phyloP scores from a whole-genome alignment of 2,797 vertebrate species.

The Holocentrus rufus region DNA sequence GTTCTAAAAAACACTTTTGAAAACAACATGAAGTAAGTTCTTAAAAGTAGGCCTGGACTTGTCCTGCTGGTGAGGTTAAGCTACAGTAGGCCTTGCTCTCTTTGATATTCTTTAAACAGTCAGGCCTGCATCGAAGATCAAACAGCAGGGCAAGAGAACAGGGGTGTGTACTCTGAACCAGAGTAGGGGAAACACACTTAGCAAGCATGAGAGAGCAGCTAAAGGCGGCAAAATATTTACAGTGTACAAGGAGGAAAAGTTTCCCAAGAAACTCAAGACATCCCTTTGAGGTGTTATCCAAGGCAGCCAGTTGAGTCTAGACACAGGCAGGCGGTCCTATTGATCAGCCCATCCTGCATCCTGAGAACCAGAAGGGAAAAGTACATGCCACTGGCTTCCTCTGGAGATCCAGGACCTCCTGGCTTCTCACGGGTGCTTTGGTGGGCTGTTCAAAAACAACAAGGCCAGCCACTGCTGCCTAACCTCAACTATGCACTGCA shows the following conservation, averaged over 20 bases:
- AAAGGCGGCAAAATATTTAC: slow-evolving; percentile 79
- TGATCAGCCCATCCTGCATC: slow-evolving; percentile 61
- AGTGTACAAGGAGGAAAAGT: slow-evolving; percentile 68
- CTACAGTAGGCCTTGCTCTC: slow-evolving; percentile 25
- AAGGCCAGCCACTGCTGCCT: slow-evolving; percentile 43
- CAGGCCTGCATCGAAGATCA: slow-evolving; percentile 69
- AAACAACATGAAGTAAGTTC: slow-evolving; percentile 36
- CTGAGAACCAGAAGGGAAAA: slow-evolving; percentile 61
- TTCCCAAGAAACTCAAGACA: slow-evolving; percentile 76
- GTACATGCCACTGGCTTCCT: slow-evolving; percentile 51
- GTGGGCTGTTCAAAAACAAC: slow-evolving; percentile 58
- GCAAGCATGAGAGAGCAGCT: slow-evolving; percentile 64
- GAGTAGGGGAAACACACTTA: slow-evolving; percentile 59
- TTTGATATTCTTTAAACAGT: slow-evolving; percentile 55
- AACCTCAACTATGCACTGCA: slow-evolving; percentile 63
- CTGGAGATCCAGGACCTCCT: slow-evolving; percentile 57
- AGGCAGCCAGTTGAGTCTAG: slow-evolving; percentile 65
- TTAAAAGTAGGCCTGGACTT: slow-evolving; percentile 42
- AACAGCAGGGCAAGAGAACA: slow-evolving; percentile 50
- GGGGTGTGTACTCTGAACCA: slow-evolving; percentile 46
- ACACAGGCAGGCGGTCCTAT: slow-evolving; percentile 59
- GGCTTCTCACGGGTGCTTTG: slow-evolving; percentile 61
- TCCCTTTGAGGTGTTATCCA: slow-evolving; percentile 75
- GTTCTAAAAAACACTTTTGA: slow-evolving; percentile 32
- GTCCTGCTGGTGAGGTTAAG: slow-evolving; percentile 43